These are phyloP conservation scores for Rhodophaea formosa DNA, from an alignment of 2,888 invertebrate genomes.

Conservation along the genomic window DNA sequence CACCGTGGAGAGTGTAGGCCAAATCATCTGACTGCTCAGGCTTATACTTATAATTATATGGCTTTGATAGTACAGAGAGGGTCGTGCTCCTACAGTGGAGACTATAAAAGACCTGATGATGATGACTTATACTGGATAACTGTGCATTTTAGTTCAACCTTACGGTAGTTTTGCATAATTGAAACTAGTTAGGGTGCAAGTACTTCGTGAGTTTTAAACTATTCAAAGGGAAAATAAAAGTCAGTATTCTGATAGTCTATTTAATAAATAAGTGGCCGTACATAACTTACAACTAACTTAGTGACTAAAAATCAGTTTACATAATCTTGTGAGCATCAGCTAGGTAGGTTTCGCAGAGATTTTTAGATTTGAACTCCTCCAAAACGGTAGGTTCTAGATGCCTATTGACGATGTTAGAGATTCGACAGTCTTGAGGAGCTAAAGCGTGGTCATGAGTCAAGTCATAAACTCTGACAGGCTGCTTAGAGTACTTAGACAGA, in stretches of 20 bases:
- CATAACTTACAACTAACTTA: constrained; percentile 27
- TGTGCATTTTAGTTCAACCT: too few relatives aligned
- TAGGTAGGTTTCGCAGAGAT: constrained; percentile 39
- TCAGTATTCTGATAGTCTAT: constrained; percentile 3
- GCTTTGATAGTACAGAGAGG: too few relatives aligned
- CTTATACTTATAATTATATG: too few relatives aligned
- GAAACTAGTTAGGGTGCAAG: neutral
- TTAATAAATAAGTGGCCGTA: constrained; percentile 32
- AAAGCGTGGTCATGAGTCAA: constrained; percentile 39
- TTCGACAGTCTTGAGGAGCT: constrained; percentile 39
- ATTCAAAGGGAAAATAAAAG: constrained; percentile 2
- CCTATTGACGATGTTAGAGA: constrained; percentile 50
- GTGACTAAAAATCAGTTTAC: constrained; percentile 22
- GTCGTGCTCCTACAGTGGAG: too few relatives aligned
- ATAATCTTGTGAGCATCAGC: constrained; percentile 24
- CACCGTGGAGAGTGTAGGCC: too few relatives aligned
- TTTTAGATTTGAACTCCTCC: constrained; percentile 41
- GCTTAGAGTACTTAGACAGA: constrained; percentile 43
- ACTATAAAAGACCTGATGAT: too few relatives aligned
- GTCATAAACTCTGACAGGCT: constrained; percentile 42
- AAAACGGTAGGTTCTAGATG: constrained; percentile 35
- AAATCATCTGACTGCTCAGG: too few relatives aligned
- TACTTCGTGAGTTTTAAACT: neutral
- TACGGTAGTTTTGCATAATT: neutral
- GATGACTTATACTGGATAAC: too few relatives aligned